Evolutionary conservation across 2,113 vertebrate genomes (phyloP), one percentile per base, ranked within the genome.

Genomic region (Ptychochromis oligacanthus): DNA sequence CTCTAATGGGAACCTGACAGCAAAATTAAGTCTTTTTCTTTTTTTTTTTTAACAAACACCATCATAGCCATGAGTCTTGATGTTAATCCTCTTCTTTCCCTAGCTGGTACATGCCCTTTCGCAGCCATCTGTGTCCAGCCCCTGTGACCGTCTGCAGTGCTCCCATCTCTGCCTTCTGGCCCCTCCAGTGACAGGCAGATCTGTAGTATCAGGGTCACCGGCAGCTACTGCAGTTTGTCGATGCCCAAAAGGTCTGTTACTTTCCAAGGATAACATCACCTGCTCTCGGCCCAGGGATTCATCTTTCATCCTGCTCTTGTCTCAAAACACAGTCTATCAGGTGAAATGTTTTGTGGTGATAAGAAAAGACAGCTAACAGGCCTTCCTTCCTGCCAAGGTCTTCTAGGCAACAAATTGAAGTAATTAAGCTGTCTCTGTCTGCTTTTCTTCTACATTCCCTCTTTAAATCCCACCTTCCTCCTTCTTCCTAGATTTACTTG

Each of bases 151-250:
- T 0, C 75, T 92, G 0, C 84, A 24, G 10, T 99, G 97, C 84
- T 98, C 97, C 78, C 96, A 98, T 75, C 36, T 97, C 31, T 99
- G 98, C 70, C 94, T 99, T 28, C 91, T 98, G 92, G 95, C 94
- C 0, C 75, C 96, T 11, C 67, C n/a, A 0, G 7, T 13, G 5
- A 75, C 2, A 1, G 15, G 49, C 28, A 49, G 7, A 22, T 64
- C 76, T 7, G 79, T 54, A 22, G 26, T 89, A 0, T 20, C 92
- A 38, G 80, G 52, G 3, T 17, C 75, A 0, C 28, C 4, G 3
- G 55, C 46, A 58, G 15, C 91, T 0, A 70, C 78, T 0, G 97
- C 95, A n/a, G 94, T 93, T 54, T 99, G 98, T 75, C 92, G 80
- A 8, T 99, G 97, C 64, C 97, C 97, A 0, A 0, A 81, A 0